Evolutionary conservation across 2,113 vertebrate species (phyloP).

Genomic region (Hemibagrus wyckioides): DNA sequence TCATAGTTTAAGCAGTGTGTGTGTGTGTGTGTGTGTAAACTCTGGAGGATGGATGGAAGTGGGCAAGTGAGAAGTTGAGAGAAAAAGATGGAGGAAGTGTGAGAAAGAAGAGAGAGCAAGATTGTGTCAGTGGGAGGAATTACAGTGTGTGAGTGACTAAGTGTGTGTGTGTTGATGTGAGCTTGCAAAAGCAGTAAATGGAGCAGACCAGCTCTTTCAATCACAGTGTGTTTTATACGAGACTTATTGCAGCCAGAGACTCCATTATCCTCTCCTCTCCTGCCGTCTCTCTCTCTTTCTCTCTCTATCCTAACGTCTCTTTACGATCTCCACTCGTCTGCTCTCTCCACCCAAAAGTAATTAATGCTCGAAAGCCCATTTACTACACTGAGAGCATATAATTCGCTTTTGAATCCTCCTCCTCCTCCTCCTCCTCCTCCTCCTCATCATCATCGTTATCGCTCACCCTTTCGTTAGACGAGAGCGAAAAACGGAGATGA

Average conservation of each 20-base stretch:
- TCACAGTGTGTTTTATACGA: slow-evolving; percentile 5
- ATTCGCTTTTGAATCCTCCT: slow-evolving; percentile 6
- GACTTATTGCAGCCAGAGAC: slow-evolving; percentile 20
- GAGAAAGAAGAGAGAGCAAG: neutral
- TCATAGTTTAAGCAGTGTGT: neutral
- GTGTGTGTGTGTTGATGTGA: slow-evolving; percentile 22
- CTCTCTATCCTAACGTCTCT: neutral
- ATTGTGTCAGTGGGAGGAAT: slow-evolving; percentile 23
- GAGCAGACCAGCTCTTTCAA: neutral
- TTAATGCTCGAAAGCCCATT: slow-evolving; percentile 26
- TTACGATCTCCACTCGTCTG: neutral
- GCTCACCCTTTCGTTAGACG: slow-evolving; percentile 14
- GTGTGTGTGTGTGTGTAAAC: neutral
- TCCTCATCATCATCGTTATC: slow-evolving; percentile 21
- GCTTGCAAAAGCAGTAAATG: slow-evolving; percentile 4
- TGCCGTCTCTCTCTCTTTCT: neutral
- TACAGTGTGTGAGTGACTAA: slow-evolving; percentile 2
- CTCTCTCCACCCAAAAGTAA: slow-evolving; percentile 26
- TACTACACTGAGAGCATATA: slow-evolving; percentile 25
- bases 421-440: neutral
- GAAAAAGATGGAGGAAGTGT: neutral
- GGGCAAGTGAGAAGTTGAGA: neutral
- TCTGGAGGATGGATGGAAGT: neutral
- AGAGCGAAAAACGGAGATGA: slow-evolving; percentile 19
- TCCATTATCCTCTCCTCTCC: slow-evolving; percentile 14